Conservation (phyloP, 2,797 vertebrate genomes). For the Pipistrellus pipistrellus region DNA sequence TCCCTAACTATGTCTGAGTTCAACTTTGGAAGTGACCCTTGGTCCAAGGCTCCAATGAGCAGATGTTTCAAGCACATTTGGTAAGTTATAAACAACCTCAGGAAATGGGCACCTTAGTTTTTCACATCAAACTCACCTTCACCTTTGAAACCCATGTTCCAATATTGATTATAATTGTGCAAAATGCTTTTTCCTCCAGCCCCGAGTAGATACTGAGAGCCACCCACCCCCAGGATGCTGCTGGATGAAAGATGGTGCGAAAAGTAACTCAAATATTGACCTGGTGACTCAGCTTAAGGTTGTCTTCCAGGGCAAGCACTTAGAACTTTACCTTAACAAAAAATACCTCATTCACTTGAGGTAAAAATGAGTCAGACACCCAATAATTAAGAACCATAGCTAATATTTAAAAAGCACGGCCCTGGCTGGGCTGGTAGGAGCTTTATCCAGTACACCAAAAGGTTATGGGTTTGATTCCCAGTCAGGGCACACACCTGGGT, state of each 20-base stretch:
- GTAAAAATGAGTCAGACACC: neutral
- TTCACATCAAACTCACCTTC: neutral
- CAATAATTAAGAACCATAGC: neutral
- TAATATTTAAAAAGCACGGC: neutral
- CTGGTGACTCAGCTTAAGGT: conserved; percentile 12
- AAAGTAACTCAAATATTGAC: conserved; percentile 41
- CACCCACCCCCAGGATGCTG: neutral
- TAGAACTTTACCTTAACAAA: conserved; percentile 15
- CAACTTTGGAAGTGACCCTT: neutral
- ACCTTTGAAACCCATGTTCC: neutral
- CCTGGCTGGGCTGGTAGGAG: neutral
- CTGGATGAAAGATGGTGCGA: conserved; percentile 35
- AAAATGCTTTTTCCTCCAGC: neutral
- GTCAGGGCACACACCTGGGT: neutral
- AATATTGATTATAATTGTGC: neutral
- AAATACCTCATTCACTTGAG: neutral
- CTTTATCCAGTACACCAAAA: neutral
- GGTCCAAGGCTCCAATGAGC: neutral
- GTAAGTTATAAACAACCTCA: neutral
- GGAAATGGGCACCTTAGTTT: neutral
- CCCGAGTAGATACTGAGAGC: neutral
- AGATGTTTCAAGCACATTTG: neutral
- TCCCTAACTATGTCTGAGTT: neutral
- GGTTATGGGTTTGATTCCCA: neutral
- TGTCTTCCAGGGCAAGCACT: conserved; percentile 1